phyloP scores from a whole-genome alignment of 2,797 vertebrate species.

The Sternarchorhynchus goeldii region DNA sequence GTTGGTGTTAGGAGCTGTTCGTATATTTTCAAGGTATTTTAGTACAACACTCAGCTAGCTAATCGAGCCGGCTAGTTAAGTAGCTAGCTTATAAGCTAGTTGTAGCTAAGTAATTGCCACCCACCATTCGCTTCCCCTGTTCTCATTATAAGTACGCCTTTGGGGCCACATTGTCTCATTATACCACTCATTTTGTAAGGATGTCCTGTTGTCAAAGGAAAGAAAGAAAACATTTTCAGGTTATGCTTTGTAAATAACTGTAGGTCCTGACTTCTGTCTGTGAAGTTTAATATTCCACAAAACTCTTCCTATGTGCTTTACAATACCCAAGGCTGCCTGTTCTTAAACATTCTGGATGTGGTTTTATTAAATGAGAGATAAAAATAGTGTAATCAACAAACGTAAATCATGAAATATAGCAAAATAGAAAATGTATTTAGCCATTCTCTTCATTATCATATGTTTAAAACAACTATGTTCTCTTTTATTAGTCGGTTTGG shows the following conservation, averaged over 20 bases:
- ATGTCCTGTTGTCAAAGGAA: too few species aligned
- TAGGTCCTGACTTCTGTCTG: too few species aligned
- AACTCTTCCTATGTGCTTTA: neutral
- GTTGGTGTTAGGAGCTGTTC: too few species aligned
- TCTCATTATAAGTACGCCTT: too few species aligned
- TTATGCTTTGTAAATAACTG: too few species aligned
- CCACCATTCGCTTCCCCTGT: neutral
- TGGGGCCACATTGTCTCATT: too few species aligned
- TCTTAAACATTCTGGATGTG: neutral
- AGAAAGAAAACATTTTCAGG: too few species aligned
- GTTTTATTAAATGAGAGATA: neutral
- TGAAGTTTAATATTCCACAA: too few species aligned
- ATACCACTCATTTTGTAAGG: too few species aligned
- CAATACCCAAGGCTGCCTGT: neutral
- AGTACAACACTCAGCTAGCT: too few species aligned
- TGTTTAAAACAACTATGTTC: neutral
- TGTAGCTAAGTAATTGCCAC: neutral
- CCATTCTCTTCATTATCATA: neutral
- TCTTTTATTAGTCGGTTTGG: conserved; percentile 80
- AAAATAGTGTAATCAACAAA: neutral
- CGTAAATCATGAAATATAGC: neutral
- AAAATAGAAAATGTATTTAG: neutral
- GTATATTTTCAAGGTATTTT: too few species aligned
- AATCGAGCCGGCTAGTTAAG: neutral
- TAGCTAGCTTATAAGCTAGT: neutral